These are phyloP conservation scores for Acanthis flammea DNA, from an alignment of 2,797 vertebrate species.

Conservation along the genomic window DNA sequence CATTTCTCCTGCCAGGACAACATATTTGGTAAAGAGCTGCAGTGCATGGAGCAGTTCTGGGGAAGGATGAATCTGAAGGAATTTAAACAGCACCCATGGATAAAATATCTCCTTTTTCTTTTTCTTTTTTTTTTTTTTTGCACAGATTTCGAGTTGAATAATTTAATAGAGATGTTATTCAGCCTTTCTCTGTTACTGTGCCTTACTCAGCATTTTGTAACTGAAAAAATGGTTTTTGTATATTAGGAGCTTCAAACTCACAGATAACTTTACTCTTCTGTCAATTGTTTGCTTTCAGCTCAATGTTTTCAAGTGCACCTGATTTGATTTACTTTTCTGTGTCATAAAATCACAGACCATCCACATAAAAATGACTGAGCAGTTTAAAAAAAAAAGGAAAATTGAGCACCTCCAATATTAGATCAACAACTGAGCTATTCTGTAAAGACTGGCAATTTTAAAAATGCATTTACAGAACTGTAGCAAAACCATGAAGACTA, in stretches of 20 bases:
- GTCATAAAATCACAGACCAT: not conserved
- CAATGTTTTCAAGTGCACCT: not conserved
- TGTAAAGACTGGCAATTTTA: not conserved
- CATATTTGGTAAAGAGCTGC: not conserved
- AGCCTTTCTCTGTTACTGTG: fast-evolving
- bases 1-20: not conserved
- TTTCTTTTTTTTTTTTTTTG: not conserved
- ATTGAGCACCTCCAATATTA: not conserved
- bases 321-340: not conserved
- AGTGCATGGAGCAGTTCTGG: fast-evolving
- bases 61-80: not conserved
- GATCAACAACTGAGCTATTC: not conserved
- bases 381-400: not conserved
- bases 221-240: not conserved
- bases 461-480: not conserved
- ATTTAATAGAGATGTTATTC: not conserved
- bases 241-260: not conserved
- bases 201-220: not conserved
- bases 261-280: fast-evolving
- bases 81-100: not conserved
- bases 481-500: not conserved
- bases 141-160: not conserved
- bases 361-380: not conserved
- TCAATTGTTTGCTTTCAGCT: not conserved
- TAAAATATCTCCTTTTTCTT: not conserved